These are phyloP conservation scores for Platycheirus albimanus DNA, from an alignment of 2,888 invertebrate genomes.

Conservation along the genomic window DNA sequence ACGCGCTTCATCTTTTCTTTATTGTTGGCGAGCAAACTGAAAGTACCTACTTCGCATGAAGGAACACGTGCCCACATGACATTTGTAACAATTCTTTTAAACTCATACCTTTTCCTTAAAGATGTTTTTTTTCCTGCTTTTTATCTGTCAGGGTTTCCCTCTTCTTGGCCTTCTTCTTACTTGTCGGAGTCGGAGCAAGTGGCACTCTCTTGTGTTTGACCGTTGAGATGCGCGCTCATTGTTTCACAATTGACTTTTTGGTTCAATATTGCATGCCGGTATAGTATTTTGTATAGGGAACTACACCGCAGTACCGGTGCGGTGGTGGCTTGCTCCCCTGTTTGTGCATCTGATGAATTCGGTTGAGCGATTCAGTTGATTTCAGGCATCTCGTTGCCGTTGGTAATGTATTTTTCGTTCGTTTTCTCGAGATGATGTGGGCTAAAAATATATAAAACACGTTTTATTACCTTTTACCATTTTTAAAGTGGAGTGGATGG, in stretches of 20 bases:
- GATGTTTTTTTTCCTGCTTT: constrained; percentile 11
- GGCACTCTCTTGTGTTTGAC: constrained; percentile 61
- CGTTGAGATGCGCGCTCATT: constrained; percentile 72
- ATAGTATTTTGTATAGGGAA: background rate
- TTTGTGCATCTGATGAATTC: constrained; percentile 63
- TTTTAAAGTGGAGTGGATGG: constrained; percentile 66
- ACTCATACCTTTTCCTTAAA: constrained; percentile 48
- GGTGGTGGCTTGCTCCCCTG: constrained; percentile 39
- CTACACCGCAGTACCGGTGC: constrained; percentile 47
- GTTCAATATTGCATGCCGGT: constrained; percentile 73
- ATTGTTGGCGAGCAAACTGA: constrained; percentile 72
- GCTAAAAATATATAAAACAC: constrained; percentile 63
- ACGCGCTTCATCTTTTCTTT: constrained; percentile 66
- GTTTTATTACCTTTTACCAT: constrained; percentile 62
- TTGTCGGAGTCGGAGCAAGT: constrained; percentile 59
- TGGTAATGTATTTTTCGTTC: constrained; percentile 37
- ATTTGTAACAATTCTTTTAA: constrained; percentile 71
- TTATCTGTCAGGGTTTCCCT: constrained; percentile 60
- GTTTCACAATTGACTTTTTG: constrained; percentile 73
- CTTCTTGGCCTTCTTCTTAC: constrained; percentile 31
- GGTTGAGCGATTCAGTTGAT: constrained; percentile 74
- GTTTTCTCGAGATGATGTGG: constrained; percentile 71
- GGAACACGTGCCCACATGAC: constrained; percentile 74
- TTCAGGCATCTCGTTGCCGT: constrained; percentile 66
- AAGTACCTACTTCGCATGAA: constrained; percentile 67